Evolutionary conservation across 1,140 invertebrate species (phyloP).

Genomic region (Dendroctonus ponderosae): DNA sequence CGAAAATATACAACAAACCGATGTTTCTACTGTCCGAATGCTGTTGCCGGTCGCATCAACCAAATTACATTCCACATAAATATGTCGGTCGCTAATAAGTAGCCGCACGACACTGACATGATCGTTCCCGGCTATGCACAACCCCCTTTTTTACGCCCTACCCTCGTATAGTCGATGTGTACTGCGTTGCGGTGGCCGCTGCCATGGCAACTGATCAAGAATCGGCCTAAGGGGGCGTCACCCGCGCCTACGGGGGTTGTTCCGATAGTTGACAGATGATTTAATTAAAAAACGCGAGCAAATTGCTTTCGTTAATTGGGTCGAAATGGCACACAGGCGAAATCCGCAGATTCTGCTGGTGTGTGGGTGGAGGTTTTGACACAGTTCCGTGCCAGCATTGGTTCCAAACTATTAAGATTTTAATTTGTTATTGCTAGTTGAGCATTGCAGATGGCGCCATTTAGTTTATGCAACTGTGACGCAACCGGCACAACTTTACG

Average conservation of each 20-base stretch:
- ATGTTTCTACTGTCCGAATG: conserved; percentile 24
- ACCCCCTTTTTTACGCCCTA: not conserved
- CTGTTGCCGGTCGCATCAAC: conserved; percentile 3
- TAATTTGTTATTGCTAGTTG: not conserved
- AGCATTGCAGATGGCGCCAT: not conserved
- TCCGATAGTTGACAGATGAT: too few species aligned
- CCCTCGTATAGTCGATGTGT: too few species aligned
- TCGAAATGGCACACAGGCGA: too few species aligned
- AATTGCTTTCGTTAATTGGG: too few species aligned
- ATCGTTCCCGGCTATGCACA: not conserved
- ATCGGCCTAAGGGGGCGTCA: too few species aligned
- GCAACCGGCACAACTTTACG: too few species aligned
- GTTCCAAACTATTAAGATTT: not conserved
- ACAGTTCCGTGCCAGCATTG: not conserved
- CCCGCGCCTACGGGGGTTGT: too few species aligned
- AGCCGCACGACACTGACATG: not conserved
- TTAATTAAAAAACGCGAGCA: too few species aligned
- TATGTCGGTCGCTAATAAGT: conserved; percentile 12
- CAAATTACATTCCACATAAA: conserved; percentile 24
- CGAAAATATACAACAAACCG: conserved; percentile 24
- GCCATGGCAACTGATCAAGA: too few species aligned
- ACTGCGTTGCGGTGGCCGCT: too few species aligned
- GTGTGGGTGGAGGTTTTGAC: not conserved
- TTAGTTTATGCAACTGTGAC: not conserved
- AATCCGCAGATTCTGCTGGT: too few species aligned